phyloP scores from a whole-genome alignment of 2,888 invertebrate species.

The Malthinus seriepunctatus region DNA sequence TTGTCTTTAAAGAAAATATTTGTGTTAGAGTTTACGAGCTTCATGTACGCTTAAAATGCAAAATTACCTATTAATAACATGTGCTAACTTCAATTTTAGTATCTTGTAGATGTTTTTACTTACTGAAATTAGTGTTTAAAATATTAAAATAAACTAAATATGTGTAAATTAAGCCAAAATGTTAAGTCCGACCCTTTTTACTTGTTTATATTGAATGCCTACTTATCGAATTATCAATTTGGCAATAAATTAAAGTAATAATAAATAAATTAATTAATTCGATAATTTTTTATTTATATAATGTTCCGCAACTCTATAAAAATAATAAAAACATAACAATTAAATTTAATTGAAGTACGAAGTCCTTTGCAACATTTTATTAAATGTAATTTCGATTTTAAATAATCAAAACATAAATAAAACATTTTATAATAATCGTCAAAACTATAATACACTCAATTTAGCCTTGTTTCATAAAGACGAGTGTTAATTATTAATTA shows the following conservation, averaged over 20 bases:
- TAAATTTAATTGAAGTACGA: constrained; percentile 8
- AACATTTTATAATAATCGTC: background rate
- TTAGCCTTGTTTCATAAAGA: constrained; percentile 27
- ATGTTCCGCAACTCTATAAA: background rate
- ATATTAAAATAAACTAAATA: too few species aligned
- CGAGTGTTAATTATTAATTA: constrained; percentile 45
- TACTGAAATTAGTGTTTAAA: too few species aligned
- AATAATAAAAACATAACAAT: constrained; percentile 4
- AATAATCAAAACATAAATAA: background rate
- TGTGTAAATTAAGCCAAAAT: too few species aligned
- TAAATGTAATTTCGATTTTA: constrained; percentile 1
- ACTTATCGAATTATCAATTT: constrained; percentile 8
- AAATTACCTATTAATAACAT: constrained; percentile 36
- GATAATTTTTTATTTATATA: constrained; percentile 3
- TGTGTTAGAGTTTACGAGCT: too few species aligned
- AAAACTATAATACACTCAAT: constrained; percentile 16
- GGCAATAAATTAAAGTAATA: constrained; percentile 9
- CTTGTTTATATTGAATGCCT: too few species aligned
- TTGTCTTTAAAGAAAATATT: constrained; percentile 29
- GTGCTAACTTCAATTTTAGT: too few species aligned
- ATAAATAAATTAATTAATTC: too few species aligned
- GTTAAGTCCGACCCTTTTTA: too few species aligned
- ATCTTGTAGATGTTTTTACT: too few species aligned
- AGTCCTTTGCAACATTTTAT: constrained; percentile 9
- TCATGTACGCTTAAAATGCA: constrained; percentile 17